phyloP scores from a whole-genome alignment of 2,888 invertebrate genomes.

The Ochlodes sylvanus region DNA sequence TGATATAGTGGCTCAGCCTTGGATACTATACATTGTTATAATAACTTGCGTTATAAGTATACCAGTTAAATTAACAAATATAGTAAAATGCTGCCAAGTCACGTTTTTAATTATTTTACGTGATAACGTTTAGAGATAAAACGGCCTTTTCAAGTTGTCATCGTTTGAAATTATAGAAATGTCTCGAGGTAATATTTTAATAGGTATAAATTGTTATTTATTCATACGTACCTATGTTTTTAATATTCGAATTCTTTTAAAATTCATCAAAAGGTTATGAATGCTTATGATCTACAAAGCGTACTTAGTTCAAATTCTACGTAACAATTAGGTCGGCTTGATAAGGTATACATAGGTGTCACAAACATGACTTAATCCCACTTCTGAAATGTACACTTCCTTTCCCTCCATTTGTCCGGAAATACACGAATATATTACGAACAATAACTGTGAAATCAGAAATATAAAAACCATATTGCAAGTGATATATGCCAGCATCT shows the following conservation, averaged over 20 bases:
- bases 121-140: constrained; percentile 29
- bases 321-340: too few relatives aligned
- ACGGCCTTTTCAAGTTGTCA: constrained; percentile 13
- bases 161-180: constrained; percentile 9
- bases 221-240: too few relatives aligned
- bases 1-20: constrained; percentile 24
- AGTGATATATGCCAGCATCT: constrained; percentile 18
- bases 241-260: too few relatives aligned
- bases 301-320: too few relatives aligned
- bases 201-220: too few relatives aligned
- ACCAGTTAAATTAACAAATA: constrained; percentile 25
- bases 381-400: neutral
- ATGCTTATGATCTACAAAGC: too few relatives aligned
- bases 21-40: constrained; percentile 20
- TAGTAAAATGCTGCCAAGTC: constrained; percentile 27
- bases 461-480: neutral
- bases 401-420: neutral
- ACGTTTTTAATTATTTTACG: constrained; percentile 36
- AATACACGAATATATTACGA: neutral
- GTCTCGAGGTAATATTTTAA: neutral
- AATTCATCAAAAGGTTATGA: too few relatives aligned
- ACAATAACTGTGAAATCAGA: constrained; percentile 1
- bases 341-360: neutral
- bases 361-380: neutral
- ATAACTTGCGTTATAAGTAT: constrained; percentile 27